Evolutionary conservation across 2,888 invertebrate genomes (phyloP).

Genomic region (Eilema depressum): DNA sequence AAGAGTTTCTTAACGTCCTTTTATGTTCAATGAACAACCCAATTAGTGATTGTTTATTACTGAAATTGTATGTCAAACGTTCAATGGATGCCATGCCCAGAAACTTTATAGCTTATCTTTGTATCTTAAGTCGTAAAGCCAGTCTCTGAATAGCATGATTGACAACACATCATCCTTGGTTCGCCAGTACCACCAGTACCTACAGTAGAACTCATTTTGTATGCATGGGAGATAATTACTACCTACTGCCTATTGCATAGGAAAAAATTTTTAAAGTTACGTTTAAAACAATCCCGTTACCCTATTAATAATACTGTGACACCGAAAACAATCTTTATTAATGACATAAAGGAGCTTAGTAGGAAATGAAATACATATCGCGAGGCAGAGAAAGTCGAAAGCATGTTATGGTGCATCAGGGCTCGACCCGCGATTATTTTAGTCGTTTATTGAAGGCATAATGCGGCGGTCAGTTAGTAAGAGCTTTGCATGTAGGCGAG

Average conservation of each 20-base stretch:
- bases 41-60: slow-evolving; percentile 32
- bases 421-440: slow-evolving; percentile 45
- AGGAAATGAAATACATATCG: slow-evolving; percentile 49
- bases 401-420: slow-evolving; percentile 51
- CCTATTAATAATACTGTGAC: not conserved
- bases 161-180: not conserved
- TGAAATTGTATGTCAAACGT: slow-evolving; percentile 13
- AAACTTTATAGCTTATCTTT: slow-evolving; percentile 10
- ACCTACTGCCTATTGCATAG: not conserved
- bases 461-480: slow-evolving; percentile 32
- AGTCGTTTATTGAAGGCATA: slow-evolving; percentile 37
- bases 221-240: not conserved
- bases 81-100: slow-evolving; percentile 8
- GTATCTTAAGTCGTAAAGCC: not conserved
- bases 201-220: not conserved
- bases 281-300: too few species aligned
- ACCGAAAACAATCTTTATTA: slow-evolving; percentile 23
- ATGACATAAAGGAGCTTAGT: slow-evolving; percentile 40
- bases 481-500: slow-evolving; percentile 51
- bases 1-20: slow-evolving; percentile 17
- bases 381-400: slow-evolving; percentile 68
- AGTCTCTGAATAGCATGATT: not conserved
- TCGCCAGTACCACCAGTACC: too few species aligned
- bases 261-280: too few species aligned
- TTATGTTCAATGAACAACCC: slow-evolving; percentile 25